These are phyloP conservation scores for Eupleurogrammus muticus DNA, from an alignment of 2,797 vertebrate genomes.

Conservation along the genomic window DNA sequence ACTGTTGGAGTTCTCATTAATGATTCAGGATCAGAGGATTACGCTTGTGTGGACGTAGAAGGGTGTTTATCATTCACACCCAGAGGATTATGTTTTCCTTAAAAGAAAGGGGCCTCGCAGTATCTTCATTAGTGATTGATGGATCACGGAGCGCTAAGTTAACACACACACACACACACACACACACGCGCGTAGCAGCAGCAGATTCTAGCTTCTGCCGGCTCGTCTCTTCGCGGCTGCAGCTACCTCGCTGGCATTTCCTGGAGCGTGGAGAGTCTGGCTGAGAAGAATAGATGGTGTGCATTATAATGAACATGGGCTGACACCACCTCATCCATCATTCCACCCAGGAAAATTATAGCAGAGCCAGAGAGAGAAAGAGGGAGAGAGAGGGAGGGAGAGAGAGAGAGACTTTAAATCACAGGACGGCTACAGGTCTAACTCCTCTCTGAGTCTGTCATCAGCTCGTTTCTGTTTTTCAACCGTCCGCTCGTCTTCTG, in stretches of 20 bases:
- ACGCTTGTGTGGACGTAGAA: conserved; percentile 37
- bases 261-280: conserved; percentile 87
- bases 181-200: too few relatives aligned
- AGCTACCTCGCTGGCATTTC: conserved; percentile 85
- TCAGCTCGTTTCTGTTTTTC: conserved; percentile 62
- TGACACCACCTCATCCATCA: conserved; percentile 95
- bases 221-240: conserved; percentile 68
- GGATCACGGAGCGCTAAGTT: conserved; percentile 68
- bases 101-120: conserved; percentile 56
- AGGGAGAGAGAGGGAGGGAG: conserved; percentile 34
- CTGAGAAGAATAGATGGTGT: conserved; percentile 94
- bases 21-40: conserved; percentile 63
- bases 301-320: conserved; percentile 95
- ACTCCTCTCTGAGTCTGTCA: conserved; percentile 67
- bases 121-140: conserved; percentile 83
- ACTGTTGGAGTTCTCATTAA: conserved; percentile 55
- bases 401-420: conserved; percentile 74
- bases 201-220: conserved; percentile 72
- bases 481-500: conserved; percentile 52
- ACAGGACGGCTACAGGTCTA: conserved; percentile 65
- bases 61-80: conserved; percentile 61
- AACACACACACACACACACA: conserved; percentile 62
- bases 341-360: conserved; percentile 86
- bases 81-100: conserved; percentile 50
- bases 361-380: conserved; percentile 73